Evolutionary conservation across 1,140 invertebrate species (phyloP).

Genomic region (Drosophila kikkawai): DNA sequence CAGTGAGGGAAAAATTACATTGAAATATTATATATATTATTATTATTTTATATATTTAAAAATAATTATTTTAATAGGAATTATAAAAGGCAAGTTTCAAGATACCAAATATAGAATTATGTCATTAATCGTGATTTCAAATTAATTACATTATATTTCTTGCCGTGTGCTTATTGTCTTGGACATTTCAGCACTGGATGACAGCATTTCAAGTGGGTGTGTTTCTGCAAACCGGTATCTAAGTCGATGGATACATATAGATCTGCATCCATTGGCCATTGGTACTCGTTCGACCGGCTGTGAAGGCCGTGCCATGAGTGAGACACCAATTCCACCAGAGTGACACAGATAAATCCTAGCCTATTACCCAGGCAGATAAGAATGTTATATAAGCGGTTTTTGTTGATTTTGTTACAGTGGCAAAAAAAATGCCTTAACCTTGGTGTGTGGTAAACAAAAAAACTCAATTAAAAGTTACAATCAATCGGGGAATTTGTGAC

Average conservation of each 20-base stretch:
- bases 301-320: slow-evolving; percentile 28
- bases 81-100: neutral
- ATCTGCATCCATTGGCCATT: slow-evolving; percentile 32
- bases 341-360: slow-evolving; percentile 38
- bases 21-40: neutral
- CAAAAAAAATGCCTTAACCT: slow-evolving; percentile 15
- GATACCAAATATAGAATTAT: neutral
- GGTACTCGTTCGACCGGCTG: slow-evolving; percentile 34
- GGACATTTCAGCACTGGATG: slow-evolving; percentile 12
- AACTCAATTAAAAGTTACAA: slow-evolving; percentile 2
- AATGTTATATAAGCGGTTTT: slow-evolving; percentile 18
- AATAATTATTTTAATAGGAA: neutral
- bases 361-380: slow-evolving; percentile 9
- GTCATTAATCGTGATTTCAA: too few species aligned
- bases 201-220: slow-evolving; percentile 52
- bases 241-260: slow-evolving; percentile 6
- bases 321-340: neutral
- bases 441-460: neutral
- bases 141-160: neutral
- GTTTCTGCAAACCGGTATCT: slow-evolving; percentile 53
- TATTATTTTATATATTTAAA: neutral
- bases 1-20: neutral
- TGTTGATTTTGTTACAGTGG: slow-evolving; percentile 12
- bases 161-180: slow-evolving; percentile 10
- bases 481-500: neutral